Evolutionary conservation across 2,888 invertebrate species (phyloP).

Genomic region (Aphodius sticticus): DNA sequence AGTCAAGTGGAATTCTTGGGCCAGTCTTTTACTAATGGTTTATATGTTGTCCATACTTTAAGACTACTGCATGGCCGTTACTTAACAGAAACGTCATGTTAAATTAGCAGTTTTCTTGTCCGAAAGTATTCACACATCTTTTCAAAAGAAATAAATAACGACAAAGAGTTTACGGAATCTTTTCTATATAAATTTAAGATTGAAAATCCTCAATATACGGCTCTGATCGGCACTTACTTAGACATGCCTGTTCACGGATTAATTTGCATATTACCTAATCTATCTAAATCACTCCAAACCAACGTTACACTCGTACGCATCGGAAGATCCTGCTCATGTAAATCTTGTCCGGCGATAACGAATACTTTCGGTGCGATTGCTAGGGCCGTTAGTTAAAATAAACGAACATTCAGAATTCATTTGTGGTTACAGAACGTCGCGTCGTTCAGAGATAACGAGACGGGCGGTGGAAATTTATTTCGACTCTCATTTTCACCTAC

Average conservation of each 20-base stretch:
- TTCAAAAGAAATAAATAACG: not conserved
- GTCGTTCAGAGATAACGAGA: slow-evolving; percentile 4
- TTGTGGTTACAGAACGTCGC: slow-evolving; percentile 1
- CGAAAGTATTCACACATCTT: not conserved
- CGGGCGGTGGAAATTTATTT: slow-evolving; percentile 19
- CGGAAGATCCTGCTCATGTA: slow-evolving; percentile 6
- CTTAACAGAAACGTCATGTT: not conserved
- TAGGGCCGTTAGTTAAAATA: not conserved
- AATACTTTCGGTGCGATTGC: not conserved
- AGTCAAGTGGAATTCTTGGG: too few relatives aligned
- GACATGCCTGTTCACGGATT: slow-evolving; percentile 17
- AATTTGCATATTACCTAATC: slow-evolving; percentile 25
- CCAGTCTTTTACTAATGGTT: too few relatives aligned
- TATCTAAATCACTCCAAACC: slow-evolving; percentile 17
- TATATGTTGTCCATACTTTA: too few relatives aligned
- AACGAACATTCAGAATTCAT: slow-evolving; percentile 15
- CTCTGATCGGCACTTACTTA: slow-evolving; percentile 23
- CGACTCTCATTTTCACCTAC: slow-evolving; percentile 12
- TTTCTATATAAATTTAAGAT: not conserved
- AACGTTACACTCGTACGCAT: not conserved
- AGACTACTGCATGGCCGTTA: not conserved
- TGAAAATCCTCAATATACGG: not conserved
- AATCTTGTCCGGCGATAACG: slow-evolving; percentile 19
- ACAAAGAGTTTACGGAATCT: not conserved
- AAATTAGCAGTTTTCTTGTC: not conserved